A percentile compares a stretch with the other conserved stretches of the same genome.
phyloP scores from a whole-genome alignment of 2,113 vertebrate species.

The Psilopogon haemacephalus region DNA sequence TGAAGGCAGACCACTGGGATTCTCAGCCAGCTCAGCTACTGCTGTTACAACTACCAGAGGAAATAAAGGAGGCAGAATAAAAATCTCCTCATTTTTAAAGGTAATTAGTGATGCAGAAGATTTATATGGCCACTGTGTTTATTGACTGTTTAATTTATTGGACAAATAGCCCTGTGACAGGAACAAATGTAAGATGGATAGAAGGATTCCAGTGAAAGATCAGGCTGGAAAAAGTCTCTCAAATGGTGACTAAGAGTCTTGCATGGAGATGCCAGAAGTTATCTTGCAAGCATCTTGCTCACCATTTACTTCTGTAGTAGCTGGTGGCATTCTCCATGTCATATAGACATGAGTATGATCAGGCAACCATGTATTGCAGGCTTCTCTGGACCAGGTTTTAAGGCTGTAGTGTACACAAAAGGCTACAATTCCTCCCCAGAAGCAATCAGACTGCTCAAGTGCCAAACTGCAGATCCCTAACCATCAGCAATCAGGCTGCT shows the following conservation, averaged over 20 bases:
- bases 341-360: background rate
- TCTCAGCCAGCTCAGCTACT: background rate
- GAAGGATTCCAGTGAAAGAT: background rate
- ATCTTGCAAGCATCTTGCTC: background rate
- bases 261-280: background rate
- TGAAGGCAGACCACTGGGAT: background rate
- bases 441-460: background rate
- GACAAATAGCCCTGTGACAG: background rate
- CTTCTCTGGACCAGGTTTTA: background rate
- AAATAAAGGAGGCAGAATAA: background rate
- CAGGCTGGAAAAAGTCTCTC: background rate
- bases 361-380: background rate
- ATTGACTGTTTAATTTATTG: background rate
- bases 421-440: background rate
- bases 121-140: background rate
- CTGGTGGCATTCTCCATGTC: background rate
- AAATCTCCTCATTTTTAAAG: background rate
- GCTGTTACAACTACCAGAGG: background rate
- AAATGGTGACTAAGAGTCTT: background rate
- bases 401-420: background rate
- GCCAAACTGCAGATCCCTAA: background rate
- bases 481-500: background rate
- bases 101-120: constrained; percentile 19
- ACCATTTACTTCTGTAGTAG: background rate
- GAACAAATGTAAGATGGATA: background rate